Percentiles rank a stretch among this genome's conserved stretches.
These are phyloP conservation scores for Marronus borbonicus DNA, from an alignment of 2,888 invertebrate genomes.

Conservation along the genomic window DNA sequence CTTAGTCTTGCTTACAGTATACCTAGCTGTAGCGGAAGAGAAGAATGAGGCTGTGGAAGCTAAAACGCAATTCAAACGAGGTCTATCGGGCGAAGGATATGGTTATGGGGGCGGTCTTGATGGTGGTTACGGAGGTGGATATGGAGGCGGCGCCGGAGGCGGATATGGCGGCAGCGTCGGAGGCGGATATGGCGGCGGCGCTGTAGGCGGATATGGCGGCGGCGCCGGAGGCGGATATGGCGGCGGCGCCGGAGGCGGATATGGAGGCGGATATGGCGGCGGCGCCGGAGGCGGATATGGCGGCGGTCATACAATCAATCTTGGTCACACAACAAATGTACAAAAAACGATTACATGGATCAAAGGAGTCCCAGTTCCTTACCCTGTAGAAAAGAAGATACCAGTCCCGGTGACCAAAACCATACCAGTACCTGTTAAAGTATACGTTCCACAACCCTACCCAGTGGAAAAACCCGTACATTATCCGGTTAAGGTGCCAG, in stretches of 20 bases:
- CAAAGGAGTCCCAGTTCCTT: conserved; percentile 78
- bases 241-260: too few species aligned
- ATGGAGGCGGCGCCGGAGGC: conserved; percentile 67
- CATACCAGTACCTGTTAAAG: conserved; percentile 77
- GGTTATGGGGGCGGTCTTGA: conserved; percentile 86
- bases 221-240: too few species aligned
- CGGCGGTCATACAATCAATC: conserved; percentile 58
- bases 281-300: conserved; percentile 51
- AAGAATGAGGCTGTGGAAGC: conserved; percentile 75
- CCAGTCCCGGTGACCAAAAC: conserved; percentile 79
- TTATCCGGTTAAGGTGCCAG: conserved; percentile 82
- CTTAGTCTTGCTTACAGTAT: conserved; percentile 77
- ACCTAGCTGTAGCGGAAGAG: conserved; percentile 77
- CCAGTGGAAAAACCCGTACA: conserved; percentile 84
- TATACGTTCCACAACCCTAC: conserved; percentile 77
- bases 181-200: conserved; percentile 67
- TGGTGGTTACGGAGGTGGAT: conserved; percentile 77
- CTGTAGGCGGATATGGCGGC: too few species aligned
- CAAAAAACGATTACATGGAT: conserved; percentile 78
- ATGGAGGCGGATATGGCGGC: conserved; percentile 63
- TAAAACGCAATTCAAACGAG: conserved; percentile 88
- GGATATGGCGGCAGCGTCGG: conserved; percentile 59
- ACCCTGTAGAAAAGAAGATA: conserved; percentile 77
- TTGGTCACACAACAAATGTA: conserved; percentile 72
- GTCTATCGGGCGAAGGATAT: conserved; percentile 84